Evolutionary conservation across 2,888 invertebrate genomes (phyloP), one percentile per base, ranked within the genome.

Genomic region (Antheraea assamensis): DNA sequence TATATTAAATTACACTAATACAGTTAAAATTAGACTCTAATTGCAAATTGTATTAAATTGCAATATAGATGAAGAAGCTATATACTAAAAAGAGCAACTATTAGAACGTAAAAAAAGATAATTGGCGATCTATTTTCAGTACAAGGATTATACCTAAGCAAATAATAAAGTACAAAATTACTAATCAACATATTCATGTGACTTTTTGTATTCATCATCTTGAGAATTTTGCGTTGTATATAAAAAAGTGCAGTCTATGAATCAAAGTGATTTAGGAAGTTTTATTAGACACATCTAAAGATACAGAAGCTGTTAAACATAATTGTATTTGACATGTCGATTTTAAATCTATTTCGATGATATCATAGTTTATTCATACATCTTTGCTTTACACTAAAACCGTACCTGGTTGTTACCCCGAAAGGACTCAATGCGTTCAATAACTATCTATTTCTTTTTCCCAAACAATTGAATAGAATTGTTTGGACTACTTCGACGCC

Each of bases 391-490:
- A 24, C 21, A 52, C 73, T 55, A 55, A 58, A 21, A 58, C 2
- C 73, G 73, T 58, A n/a, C 70, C 73, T 73, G 70, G 31, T 15
- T 19, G 42, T 13, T 47, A 47, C 27, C 73, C 55, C 55, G 70
- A 70, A 70, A 42, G 70, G 70, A 58, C 58, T 73, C 70, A 70
- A 70, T 70, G 58, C 73, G 70, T 73, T 55, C 73, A 73, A 73
- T 73, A 70, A 70, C 70, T 73, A 70, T 73, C 70, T 70, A 58
- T 64, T 31, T 64, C 70, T 70, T 70, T 73, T 24, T 72, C 66
- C 70, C 58, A 73, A 73, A 73, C 73, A 73, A 73, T 73, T 73
- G 70, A 42, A 58, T 58, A 42, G 70, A 73, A 73, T 35, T 73
- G 58, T 73, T 73, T 70, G 24, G 55, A 21, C 70, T 55, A 68